Evolutionary conservation across 2,113 vertebrate species (phyloP).

Genomic region (Pipa parva): DNA sequence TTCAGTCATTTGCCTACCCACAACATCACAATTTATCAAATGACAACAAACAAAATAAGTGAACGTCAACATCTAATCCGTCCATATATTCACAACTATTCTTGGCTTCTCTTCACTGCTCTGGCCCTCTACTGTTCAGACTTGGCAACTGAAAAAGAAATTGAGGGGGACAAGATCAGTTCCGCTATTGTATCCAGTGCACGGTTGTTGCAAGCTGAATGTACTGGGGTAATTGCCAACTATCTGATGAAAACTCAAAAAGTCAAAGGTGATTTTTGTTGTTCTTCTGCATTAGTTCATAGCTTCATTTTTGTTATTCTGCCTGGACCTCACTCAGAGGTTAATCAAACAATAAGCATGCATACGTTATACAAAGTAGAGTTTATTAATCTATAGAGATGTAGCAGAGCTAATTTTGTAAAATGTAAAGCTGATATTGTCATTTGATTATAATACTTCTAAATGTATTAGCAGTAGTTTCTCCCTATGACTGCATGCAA

Average conservation of each 20-base stretch:
- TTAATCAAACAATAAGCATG: too few species aligned
- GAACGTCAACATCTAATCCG: conserved; percentile 91
- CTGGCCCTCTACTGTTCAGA: conserved; percentile 87
- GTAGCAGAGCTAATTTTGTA: too few species aligned
- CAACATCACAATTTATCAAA: conserved; percentile 86
- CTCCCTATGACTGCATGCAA: too few species aligned
- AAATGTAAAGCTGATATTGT: too few species aligned
- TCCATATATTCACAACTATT: conserved; percentile 94
- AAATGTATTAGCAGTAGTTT: too few species aligned
- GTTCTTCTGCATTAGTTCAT: neutral
- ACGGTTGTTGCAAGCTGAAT: conserved; percentile 69
- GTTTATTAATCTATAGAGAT: too few species aligned
- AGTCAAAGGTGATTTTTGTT: conserved; percentile 71
- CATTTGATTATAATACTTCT: too few species aligned
- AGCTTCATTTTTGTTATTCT: neutral
- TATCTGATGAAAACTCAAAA: conserved; percentile 89
- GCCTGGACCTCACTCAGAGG: neutral
- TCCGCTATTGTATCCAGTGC: conserved; percentile 55
- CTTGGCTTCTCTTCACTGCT: conserved; percentile 90
- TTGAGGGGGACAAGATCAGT: conserved; percentile 65
- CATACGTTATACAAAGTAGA: too few species aligned
- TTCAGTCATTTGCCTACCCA: conserved; percentile 89
- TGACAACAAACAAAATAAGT: conserved; percentile 90
- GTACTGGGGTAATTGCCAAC: conserved; percentile 84
- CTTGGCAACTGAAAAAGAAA: conserved; percentile 66